Evolutionary conservation across 2,797 vertebrate genomes (phyloP).

Genomic region (Erpetoichthys calabaricus): DNA sequence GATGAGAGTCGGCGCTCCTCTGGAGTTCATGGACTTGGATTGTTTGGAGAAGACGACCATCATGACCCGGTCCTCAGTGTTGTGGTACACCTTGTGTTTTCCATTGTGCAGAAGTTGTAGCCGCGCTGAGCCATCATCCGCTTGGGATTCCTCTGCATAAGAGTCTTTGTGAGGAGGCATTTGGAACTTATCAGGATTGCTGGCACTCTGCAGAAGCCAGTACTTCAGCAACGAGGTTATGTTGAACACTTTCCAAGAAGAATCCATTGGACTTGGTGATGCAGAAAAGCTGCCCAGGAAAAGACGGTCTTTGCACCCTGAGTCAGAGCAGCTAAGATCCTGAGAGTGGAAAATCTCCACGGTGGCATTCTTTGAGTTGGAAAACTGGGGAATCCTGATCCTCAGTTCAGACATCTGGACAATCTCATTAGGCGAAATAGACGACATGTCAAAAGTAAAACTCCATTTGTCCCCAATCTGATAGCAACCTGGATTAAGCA

Average conservation of each 20-base stretch:
- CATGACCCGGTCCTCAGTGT: constrained; percentile 38
- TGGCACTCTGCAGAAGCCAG: constrained; percentile 44
- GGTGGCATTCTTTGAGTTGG: constrained; percentile 23
- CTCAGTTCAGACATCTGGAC: constrained; percentile 62
- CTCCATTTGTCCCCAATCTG: constrained; percentile 55
- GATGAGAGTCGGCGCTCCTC: constrained; percentile 50
- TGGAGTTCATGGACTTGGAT: constrained; percentile 22
- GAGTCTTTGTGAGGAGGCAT: neutral
- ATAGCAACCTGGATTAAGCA: constrained; percentile 39
- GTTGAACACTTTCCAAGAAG: constrained; percentile 64
- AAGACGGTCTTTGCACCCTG: constrained; percentile 34
- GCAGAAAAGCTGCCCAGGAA: constrained; percentile 54
- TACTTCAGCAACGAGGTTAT: constrained; percentile 51
- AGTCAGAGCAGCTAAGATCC: constrained; percentile 20
- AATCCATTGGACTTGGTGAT: constrained; percentile 20
- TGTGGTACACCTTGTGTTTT: constrained; percentile 23
- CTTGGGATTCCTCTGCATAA: rapidly evolving
- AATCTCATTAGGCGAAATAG: constrained; percentile 48
- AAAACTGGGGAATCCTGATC: constrained; percentile 38
- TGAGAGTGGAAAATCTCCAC: constrained; percentile 63
- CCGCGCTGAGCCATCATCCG: constrained; percentile 15
- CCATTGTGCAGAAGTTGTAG: neutral
- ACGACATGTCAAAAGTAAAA: constrained; percentile 69
- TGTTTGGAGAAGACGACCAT: constrained; percentile 71
- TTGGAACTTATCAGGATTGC: rapidly evolving